Conservation (phyloP, 2,888 invertebrate genomes). For the Cephalotes varians region DNA sequence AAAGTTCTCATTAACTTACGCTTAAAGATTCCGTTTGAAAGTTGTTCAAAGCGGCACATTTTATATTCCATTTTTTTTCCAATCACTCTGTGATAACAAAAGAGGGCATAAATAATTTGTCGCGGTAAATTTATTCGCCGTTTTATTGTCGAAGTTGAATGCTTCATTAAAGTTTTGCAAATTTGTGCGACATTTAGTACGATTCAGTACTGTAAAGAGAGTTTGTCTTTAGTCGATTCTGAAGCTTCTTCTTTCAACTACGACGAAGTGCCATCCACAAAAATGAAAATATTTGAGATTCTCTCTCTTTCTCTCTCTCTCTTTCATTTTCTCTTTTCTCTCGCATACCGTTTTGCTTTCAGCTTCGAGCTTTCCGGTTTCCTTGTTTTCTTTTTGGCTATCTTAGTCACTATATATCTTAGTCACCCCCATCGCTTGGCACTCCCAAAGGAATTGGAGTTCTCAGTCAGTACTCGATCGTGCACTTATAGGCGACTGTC, state of each 20-base stretch:
- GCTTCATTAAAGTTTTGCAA: conserved; percentile 34
- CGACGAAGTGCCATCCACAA: conserved; percentile 4
- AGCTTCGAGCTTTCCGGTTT: background rate
- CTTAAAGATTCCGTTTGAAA: conserved; percentile 34
- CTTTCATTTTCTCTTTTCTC: background rate
- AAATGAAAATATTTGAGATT: conserved; percentile 35
- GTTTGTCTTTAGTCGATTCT: conserved; percentile 1
- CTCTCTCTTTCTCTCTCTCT: background rate
- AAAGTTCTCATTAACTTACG: conserved; percentile 14
- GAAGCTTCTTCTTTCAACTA: conserved; percentile 13
- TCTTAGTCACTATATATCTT: background rate
- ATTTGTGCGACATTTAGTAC: background rate
- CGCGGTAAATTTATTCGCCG: conserved; percentile 25
- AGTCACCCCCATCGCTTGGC: background rate
- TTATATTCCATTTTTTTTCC: conserved; percentile 43
- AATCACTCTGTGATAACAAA: conserved; percentile 2
- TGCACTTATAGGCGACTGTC: conserved; percentile 38
- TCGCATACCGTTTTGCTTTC: background rate
- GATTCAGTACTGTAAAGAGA: conserved; percentile 1
- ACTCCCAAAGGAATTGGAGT: conserved; percentile 3
- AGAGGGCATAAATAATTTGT: conserved; percentile 37
- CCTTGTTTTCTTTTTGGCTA: background rate
- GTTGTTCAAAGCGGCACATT: conserved; percentile 13
- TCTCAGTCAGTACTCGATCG: background rate
- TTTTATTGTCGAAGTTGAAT: conserved; percentile 3